Conservation (phyloP, 1,140 invertebrate genomes). For the Lucilia cuprina region DNA sequence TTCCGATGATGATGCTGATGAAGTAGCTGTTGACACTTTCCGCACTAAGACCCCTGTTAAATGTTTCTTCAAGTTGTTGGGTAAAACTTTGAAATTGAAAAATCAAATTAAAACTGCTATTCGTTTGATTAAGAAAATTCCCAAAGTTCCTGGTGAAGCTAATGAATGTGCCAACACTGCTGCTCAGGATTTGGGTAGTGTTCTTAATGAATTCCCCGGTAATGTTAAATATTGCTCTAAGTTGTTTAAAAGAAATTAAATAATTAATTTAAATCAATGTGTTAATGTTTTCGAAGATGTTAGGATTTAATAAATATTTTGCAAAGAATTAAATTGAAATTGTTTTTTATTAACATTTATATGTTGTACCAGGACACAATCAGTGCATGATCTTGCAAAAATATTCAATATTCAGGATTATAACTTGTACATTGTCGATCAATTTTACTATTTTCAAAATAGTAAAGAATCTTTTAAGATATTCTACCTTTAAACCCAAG, state of each 20-base stretch:
- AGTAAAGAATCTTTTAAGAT: no score
- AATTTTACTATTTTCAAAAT: no score
- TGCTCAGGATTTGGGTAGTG: constrained; percentile 40
- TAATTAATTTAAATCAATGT: no score
- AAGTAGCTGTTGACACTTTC: not conserved
- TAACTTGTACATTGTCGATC: no score
- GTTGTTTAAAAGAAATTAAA: constrained; percentile 40
- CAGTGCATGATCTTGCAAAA: no score
- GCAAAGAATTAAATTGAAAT: no score
- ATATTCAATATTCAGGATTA: no score
- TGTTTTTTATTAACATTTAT: no score
- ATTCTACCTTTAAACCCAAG: no score
- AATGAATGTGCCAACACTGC: constrained; percentile 41
- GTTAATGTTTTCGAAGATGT: no score
- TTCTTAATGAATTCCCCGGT: constrained; percentile 49
- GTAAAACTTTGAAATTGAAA: constrained; percentile 38
- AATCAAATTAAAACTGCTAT: constrained; percentile 40
- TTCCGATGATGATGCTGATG: not conserved
- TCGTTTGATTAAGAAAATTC: constrained; percentile 43
- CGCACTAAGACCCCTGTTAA: not conserved
- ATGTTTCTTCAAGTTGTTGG: constrained; percentile 41
- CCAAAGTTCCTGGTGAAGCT: constrained; percentile 47
- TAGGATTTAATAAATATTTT: no score
- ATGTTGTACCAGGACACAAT: no score
- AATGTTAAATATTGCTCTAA: constrained; percentile 47